phyloP scores from a whole-genome alignment of 1,140 invertebrate species.

The Diprion similis region DNA sequence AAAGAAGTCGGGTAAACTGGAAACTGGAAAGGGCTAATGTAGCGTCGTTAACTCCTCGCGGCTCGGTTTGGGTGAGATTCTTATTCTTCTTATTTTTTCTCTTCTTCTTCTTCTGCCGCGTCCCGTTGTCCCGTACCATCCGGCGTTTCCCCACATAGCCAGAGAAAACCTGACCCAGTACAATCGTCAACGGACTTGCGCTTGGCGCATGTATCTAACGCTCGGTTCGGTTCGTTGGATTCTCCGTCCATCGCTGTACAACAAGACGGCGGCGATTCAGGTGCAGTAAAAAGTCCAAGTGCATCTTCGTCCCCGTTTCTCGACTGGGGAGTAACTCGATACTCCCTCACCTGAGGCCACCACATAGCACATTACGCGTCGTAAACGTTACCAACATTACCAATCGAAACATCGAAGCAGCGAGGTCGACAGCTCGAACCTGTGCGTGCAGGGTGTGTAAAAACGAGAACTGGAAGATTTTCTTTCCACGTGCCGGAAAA shows the following conservation, averaged over 20 bases:
- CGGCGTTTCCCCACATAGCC: not conserved
- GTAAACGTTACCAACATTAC: not conserved
- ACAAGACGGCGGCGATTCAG: too few relatives aligned
- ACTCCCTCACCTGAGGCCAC: not conserved
- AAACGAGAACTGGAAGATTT: not conserved
- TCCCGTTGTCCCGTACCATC: not conserved
- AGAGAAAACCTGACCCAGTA: not conserved
- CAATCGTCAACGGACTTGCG: not conserved
- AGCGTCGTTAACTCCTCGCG: constrained; percentile 3
- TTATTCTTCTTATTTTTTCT: not conserved
- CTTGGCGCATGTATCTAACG: too few relatives aligned
- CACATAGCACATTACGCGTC: too few relatives aligned
- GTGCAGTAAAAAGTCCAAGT: too few relatives aligned
- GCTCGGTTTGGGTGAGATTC: not conserved
- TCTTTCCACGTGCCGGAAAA: not conserved
- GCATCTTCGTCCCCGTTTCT: not conserved
- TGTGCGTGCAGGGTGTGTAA: not conserved
- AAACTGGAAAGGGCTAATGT: constrained; percentile 13
- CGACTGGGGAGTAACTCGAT: not conserved
- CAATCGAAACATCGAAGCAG: not conserved
- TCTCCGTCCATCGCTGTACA: too few relatives aligned
- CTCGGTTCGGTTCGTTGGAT: too few relatives aligned
- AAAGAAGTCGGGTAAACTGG: constrained; percentile 1
- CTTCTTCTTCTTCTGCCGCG: not conserved
- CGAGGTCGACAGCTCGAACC: not conserved